A percentile compares a stretch with the other conserved stretches of the same genome.
Conservation (phyloP, 2,797 vertebrate species). For the Alfaro cultratus region DNA sequence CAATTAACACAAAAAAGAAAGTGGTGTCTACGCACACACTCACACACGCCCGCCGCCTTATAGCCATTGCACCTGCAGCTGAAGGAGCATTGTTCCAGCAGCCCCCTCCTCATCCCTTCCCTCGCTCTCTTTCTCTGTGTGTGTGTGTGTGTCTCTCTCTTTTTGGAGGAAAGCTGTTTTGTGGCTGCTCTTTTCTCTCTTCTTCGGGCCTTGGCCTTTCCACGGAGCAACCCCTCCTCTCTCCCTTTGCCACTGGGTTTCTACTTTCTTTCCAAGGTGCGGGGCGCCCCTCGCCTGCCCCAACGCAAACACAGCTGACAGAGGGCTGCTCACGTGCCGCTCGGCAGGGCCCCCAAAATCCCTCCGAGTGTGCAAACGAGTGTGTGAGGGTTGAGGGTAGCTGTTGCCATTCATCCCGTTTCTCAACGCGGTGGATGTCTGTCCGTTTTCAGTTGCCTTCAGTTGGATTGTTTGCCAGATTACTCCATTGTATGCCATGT, state of each 20-base stretch:
- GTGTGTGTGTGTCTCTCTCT: constrained; percentile 64
- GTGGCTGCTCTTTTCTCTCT: constrained; percentile 76
- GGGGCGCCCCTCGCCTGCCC: constrained; percentile 82
- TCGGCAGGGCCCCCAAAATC: constrained; percentile 75
- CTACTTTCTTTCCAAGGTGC: constrained; percentile 67
- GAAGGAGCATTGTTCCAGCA: constrained; percentile 80
- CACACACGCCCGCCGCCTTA: constrained; percentile 50
- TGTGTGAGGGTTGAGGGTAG: constrained; percentile 52
- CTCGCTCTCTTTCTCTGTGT: constrained; percentile 37
- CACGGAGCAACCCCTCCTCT: constrained; percentile 56
- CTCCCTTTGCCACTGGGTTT: constrained; percentile 57
- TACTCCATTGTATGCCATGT: background rate
- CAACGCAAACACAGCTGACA: constrained; percentile 98
- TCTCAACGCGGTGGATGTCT: constrained; percentile 61
- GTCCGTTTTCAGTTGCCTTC: constrained; percentile 66
- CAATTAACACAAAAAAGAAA: constrained; percentile 86
- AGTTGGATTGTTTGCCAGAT: constrained; percentile 47
- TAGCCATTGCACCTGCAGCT: constrained; percentile 84
- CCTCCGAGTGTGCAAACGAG: constrained; percentile 66
- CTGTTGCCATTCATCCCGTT: constrained; percentile 54
- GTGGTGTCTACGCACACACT: constrained; percentile 59
- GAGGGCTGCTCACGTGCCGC: constrained; percentile 91
- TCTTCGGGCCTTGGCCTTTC: constrained; percentile 75
- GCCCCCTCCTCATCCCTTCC: constrained; percentile 49
- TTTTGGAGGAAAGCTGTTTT: constrained; percentile 77